Evolutionary conservation across 2,797 vertebrate genomes (phyloP).

Genomic region (Dipus sagitta): DNA sequence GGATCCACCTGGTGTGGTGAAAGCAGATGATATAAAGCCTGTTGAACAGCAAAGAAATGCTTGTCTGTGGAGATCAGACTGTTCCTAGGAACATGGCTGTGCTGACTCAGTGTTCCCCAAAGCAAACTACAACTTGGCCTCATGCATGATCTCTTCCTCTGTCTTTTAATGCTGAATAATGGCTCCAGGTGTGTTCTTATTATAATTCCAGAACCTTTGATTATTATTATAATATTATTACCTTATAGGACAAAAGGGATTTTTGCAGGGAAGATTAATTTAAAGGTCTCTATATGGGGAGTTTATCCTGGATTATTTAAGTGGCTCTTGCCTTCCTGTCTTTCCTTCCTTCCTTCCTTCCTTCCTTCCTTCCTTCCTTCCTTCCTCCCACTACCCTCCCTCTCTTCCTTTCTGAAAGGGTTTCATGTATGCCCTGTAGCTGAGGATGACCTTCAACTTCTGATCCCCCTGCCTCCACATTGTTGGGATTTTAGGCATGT

Average conservation of each 20-base stretch:
- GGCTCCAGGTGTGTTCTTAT: neutral
- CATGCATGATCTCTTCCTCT: neutral
- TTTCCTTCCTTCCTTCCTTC: neutral
- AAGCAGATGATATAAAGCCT: conserved; percentile 50
- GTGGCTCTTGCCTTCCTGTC: no score
- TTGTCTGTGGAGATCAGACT: conserved; percentile 43
- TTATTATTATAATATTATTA: neutral
- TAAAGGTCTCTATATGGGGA: conserved; percentile 14
- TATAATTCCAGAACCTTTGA: conserved; percentile 38
- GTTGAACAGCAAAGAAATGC: conserved; percentile 42
- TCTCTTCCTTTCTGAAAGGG: no score
- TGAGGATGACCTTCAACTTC: no score
- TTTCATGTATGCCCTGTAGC: no score
- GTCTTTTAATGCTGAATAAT: conserved; percentile 31
- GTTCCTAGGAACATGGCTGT: neutral
- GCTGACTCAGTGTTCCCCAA: neutral
- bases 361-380: no score
- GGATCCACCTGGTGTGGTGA: neutral
- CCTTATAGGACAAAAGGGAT: neutral
- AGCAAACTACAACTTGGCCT: neutral
- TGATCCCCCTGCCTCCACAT: no score
- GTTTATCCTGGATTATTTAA: neutral
- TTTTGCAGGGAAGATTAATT: neutral
- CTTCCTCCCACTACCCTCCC: no score
- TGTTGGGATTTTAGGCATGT: no score